A percentile compares a stretch with the other conserved stretches of the same genome.
Evolutionary conservation across 2,113 vertebrate genomes (phyloP).

Genomic region (Carassius auratus): DNA sequence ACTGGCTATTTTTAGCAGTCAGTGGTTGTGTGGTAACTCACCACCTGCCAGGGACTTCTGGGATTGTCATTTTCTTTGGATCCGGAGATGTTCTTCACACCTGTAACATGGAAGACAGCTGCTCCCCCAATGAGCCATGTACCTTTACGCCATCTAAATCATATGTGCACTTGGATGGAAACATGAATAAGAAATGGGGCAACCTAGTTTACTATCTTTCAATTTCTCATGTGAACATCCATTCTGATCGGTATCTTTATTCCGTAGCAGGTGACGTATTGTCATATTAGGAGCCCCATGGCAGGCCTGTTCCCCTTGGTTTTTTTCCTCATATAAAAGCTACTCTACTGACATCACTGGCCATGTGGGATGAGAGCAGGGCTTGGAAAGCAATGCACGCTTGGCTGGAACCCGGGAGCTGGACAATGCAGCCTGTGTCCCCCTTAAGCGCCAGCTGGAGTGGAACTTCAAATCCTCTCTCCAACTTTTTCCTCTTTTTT

Average conservation of each 20-base stretch:
- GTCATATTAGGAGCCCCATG: conserved; percentile 6
- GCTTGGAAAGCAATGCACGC: conserved; percentile 48
- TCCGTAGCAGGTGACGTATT: neutral
- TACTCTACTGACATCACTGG: conserved; percentile 60
- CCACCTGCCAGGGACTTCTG: conserved; percentile 5
- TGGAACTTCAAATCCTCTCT: conserved; percentile 62
- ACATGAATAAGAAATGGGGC: conserved; percentile 44
- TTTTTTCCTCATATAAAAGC: conserved; percentile 43
- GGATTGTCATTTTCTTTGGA: conserved; percentile 22
- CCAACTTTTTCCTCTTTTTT: conserved; percentile 47
- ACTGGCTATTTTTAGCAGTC: conserved; percentile 16
- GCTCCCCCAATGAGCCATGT: conserved; percentile 38
- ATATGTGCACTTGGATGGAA: conserved; percentile 33
- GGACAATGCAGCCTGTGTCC: conserved; percentile 68
- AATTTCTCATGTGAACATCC: neutral
- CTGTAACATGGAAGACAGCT: conserved; percentile 48
- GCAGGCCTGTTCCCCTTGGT: neutral
- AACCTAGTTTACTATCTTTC: neutral
- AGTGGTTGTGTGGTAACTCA: neutral
- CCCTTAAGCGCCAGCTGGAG: conserved; percentile 63
- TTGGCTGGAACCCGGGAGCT: conserved; percentile 59
- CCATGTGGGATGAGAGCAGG: conserved; percentile 54
- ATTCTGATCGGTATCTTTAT: neutral
- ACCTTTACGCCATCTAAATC: conserved; percentile 54
- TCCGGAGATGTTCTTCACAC: conserved; percentile 12